Evolutionary conservation across 2,797 vertebrate species (phyloP), one percentile per base, ranked within the genome.

Genomic region (Hoplostethus atlanticus): DNA sequence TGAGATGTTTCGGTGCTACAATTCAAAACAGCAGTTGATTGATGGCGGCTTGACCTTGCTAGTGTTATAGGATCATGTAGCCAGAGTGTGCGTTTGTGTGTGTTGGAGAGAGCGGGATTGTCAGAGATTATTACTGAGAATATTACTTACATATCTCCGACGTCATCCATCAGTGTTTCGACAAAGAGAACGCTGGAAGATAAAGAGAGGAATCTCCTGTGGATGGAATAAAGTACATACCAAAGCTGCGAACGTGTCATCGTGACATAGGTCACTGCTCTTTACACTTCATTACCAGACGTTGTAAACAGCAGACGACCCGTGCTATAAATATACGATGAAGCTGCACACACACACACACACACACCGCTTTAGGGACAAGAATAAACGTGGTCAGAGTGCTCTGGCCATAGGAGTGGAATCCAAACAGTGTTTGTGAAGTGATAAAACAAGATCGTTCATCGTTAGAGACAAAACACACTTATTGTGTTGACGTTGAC

Each of bases 261-360:
- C 84, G 17, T 62, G 57, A 40, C 70, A 69, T 69, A 74, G 64
- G 69, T 87, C 86, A 83, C 46, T 9, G 72, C 52, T 80, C 80
- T 87, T 91, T 84, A 79, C 81, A 90, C 81, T 77, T 91, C 82
- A 83, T 86, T 86, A 88, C 66, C 66, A 52, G 53, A 48, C 64
- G 82, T 81, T 57, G 62, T 82, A 84, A 77, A 82, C 66, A 68
- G 63, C 48, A 65, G 62, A 71, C 4, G 12, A 55, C 67, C 6
- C 25, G 60, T 28, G 44, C 87, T 90, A 86, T 86, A 84, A 79
- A 90, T 85, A 89, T 84, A 78, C 64, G 52, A 13, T 40, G 40
- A 36, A 71, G 66, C 51, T n/a, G 36, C 74, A 73, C 21, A 21
- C 21, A 21, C 21, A 21, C 21, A 21, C 21, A 21, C 21, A 21